A percentile compares a stretch with the other conserved stretches of the same genome.
phyloP scores from a whole-genome alignment of 2,113 vertebrate species.

The Chaetura pelagica region DNA sequence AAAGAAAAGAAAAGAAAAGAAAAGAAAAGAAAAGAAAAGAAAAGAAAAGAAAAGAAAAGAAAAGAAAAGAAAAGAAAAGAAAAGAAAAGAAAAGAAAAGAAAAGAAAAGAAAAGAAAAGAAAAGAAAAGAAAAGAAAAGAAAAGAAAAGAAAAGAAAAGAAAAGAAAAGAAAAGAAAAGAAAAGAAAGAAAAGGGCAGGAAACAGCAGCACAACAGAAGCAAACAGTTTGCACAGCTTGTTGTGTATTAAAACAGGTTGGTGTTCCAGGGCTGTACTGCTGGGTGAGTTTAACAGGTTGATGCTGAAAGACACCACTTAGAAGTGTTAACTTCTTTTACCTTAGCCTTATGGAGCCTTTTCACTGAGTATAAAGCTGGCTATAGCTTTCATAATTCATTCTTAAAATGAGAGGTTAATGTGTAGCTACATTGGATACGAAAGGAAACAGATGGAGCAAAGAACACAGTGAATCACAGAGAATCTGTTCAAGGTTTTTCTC shows the following conservation, averaged over 20 bases:
- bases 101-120: too few species aligned
- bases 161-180: background rate
- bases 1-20: too few species aligned
- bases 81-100: too few species aligned
- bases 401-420: conserved; percentile 58
- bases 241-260: background rate
- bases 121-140: too few species aligned
- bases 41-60: too few species aligned
- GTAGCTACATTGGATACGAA: conserved; percentile 26
- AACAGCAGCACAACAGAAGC: background rate
- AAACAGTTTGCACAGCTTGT: background rate
- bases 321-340: conserved; percentile 34
- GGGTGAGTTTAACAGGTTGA: conserved; percentile 11
- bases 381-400: conserved; percentile 48
- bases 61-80: too few species aligned
- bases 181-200: background rate
- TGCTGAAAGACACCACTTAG: conserved; percentile 1
- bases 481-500: conserved; percentile 59
- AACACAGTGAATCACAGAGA: conserved; percentile 59
- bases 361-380: conserved; percentile 1
- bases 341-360: conserved; percentile 44
- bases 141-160: too few species aligned
- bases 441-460: conserved; percentile 62
- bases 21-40: too few species aligned
- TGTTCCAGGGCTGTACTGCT: background rate